Base-by-base conservation (phyloP, 2,888 invertebrate genomes). In the Agrenia bidenticulata region DNA sequence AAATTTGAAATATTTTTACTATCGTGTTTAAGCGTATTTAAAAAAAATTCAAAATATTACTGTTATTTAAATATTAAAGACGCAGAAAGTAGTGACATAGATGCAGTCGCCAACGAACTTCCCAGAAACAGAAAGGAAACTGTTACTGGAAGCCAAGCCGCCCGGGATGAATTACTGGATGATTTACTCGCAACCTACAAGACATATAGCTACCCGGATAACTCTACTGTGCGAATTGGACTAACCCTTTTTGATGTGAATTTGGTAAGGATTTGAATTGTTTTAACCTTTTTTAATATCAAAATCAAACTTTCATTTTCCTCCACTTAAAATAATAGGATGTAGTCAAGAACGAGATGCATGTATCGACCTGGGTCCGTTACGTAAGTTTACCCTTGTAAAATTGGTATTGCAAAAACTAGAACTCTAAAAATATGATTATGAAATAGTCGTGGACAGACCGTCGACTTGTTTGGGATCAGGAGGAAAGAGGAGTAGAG, bases 401-500 rank as follows among this genome's bases (percentile, higher is more conserved):
- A n/a, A n/a, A n/a, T n/a, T n/a, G n/a, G n/a, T n/a, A n/a, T n/a
- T n/a, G n/a, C n/a, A n/a, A n/a, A n/a, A n/a, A n/a, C n/a, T n/a
- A n/a, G 32, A 32, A 32, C 5, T 32, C 11, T 32, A 32, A 45
- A 45, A 9, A n/a, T 9, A 45, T 9, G n/a, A 45, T 37, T 15
- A 11, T 19, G 5, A 1, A 11, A 7, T 32, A 51, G 45, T 5
- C 53, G 2, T 74, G 74, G 74, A 17, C 37, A 21, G 74, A 74
- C 54, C 23, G 41, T 51, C 65, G 74, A 11, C 58, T 74, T 11
- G 5, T 19, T 7, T 74, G 74, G 74, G 56, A 69, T 42, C 50
- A 61, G 1, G 17, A 45, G 21, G 63, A 70, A 0, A 62, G 62
- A 17, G 66, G 67, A 5, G 61, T 66, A 15, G 57, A 42, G 1